Base-by-base conservation (phyloP, 2,113 vertebrate genomes). In the Empidonax alnorum region DNA sequence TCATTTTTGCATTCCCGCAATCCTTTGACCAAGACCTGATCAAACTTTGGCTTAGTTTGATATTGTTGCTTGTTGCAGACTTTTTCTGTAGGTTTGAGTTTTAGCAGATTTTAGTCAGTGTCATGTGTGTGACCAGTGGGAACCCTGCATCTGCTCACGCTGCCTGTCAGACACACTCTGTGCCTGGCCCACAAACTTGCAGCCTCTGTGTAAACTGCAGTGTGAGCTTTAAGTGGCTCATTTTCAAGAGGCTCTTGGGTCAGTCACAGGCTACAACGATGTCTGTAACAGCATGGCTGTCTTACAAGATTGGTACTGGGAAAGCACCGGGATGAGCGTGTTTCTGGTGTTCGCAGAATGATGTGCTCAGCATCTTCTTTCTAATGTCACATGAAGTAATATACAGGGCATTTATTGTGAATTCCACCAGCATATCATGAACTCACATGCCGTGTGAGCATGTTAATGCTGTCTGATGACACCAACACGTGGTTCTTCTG, bases 91-190 rank as follows among this genome's bases (percentile, higher is more conserved):
- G 35, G 37, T 31, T 10, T 65, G 59, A 15, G 23, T 13, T 92
- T 39, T 15, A 23, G 59, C 7, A 23, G 75, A 31, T 79, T 79
- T 84, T 37, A 27, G 55, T 30, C 23, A 3, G 25, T 24, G 37
- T 31, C 16, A 3, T 7, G 14, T 0, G 2, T 1, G 49, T 15
- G 47, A 30, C 22, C 55, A 9, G 50, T 1, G 47, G n/a, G 49
- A 61, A 4, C 22, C 5, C 12, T 39, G n/a, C 78, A 35, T 18
- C 53, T 63, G 47, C 77, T 72, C 12, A 44, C 12, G 1, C 17
- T n/a, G 82, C 78, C 49, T 31, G 0, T 41, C 23, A 2, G 0
- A 20, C 61, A 47, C 24, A 3, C 28, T n/a, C 66, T 2, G 15
- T 83, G 77, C 67, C 42, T 73, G 82, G 35, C 44, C 30, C 20